phyloP scores from a whole-genome alignment of 2,113 vertebrate species.

The Taxidea taxus region DNA sequence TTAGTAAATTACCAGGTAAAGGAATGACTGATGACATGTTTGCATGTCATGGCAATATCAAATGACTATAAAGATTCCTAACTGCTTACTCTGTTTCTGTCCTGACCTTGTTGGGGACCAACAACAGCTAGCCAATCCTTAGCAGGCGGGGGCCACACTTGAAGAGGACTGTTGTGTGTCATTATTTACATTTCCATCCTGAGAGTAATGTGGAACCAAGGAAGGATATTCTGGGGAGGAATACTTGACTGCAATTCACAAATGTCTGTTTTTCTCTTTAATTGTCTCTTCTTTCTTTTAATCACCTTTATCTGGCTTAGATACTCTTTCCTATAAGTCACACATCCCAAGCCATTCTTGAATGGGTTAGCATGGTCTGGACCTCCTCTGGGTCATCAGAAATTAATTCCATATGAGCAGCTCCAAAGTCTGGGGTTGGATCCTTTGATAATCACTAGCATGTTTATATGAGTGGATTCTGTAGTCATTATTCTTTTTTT shows the following conservation, averaged over 20 bases:
- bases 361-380: not conserved
- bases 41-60: too few species aligned
- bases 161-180: not conserved
- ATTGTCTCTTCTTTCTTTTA: not conserved
- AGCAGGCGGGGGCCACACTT: not conserved
- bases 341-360: not conserved
- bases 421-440: not conserved
- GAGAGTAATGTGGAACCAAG: not conserved
- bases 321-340: not conserved
- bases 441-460: not conserved
- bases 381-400: not conserved
- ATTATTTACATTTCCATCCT: not conserved
- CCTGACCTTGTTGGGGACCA: not conserved
- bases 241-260: not conserved
- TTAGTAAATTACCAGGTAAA: not conserved
- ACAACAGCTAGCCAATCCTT: too few species aligned
- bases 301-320: not conserved
- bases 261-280: not conserved
- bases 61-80: not conserved
- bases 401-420: not conserved
- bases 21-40: not conserved
- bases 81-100: not conserved
- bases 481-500: too few species aligned
- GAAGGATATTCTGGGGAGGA: not conserved
- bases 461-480: too few species aligned